These are phyloP conservation scores for Oryzias woworae DNA, from an alignment of 2,113 vertebrate genomes.

Conservation along the genomic window DNA sequence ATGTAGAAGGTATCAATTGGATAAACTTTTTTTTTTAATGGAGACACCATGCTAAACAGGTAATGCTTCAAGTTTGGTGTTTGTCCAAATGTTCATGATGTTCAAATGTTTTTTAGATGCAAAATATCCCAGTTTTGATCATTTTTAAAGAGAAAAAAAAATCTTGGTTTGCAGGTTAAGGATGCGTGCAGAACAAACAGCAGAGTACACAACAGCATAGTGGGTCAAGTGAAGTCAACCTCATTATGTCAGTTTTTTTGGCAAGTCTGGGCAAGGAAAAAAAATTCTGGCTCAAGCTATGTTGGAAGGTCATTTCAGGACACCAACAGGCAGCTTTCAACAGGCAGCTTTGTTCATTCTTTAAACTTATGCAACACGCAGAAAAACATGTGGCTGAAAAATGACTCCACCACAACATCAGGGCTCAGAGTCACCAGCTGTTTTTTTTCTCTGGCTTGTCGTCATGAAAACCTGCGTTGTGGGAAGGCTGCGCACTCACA, in stretches of 20 bases:
- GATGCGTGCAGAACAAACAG: conserved; percentile 12
- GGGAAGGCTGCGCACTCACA: conserved; percentile 9
- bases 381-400: conserved; percentile 29
- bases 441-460: conserved; percentile 39
- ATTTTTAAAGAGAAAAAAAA: conserved; percentile 2
- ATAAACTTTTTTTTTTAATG: conserved; percentile 44
- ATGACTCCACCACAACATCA: conserved; percentile 35
- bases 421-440: conserved; percentile 49
- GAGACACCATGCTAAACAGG: conserved; percentile 8
- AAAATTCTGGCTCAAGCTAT: conserved; percentile 32
- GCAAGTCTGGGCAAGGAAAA: conserved; percentile 16
- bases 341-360: conserved; percentile 21
- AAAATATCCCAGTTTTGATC: conserved; percentile 6
- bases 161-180: background rate
- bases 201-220: conserved; percentile 10
- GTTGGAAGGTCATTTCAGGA: conserved; percentile 27
- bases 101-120: background rate
- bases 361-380: conserved; percentile 48
- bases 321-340: conserved; percentile 31
- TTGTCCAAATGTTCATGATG: conserved; percentile 2
- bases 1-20: conserved; percentile 37
- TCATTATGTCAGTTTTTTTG: conserved; percentile 42
- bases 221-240: conserved; percentile 38
- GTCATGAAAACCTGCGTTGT: conserved; percentile 5
- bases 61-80: background rate